Evolutionary conservation across 2,888 invertebrate genomes (phyloP).

Genomic region (Drosophila percnosoma): DNA sequence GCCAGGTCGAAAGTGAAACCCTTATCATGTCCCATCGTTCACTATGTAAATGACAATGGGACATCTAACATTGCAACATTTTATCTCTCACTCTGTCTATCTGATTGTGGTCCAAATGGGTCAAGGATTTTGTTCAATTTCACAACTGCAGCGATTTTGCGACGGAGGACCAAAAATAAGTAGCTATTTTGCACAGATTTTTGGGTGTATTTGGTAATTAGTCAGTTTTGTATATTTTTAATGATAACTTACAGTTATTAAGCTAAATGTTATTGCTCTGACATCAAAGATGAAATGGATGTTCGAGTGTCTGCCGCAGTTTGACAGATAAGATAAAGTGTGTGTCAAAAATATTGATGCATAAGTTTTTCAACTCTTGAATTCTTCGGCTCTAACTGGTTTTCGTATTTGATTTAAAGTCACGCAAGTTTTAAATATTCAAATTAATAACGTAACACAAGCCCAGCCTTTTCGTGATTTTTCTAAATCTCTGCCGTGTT

Average conservation of each 20-base stretch:
- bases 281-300: background rate
- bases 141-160: background rate
- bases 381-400: background rate
- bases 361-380: background rate
- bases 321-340: background rate
- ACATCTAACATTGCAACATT: background rate
- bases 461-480: slow-evolving; percentile 8
- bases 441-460: slow-evolving; percentile 1
- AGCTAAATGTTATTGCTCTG: background rate
- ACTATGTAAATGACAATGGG: background rate
- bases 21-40: background rate
- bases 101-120: background rate
- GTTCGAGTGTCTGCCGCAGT: background rate
- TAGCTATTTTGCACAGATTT: background rate
- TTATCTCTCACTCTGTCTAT: background rate
- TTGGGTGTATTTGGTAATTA: background rate
- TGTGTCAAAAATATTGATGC: background rate
- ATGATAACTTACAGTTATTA: too few relatives aligned
- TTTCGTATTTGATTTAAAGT: background rate
- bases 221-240: background rate
- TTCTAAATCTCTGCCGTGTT: background rate
- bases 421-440: background rate
- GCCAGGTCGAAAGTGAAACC: background rate
- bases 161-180: background rate
- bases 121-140: background rate